Evolutionary conservation across 2,888 invertebrate species (phyloP).

Genomic region (Thymelicus lineola): DNA sequence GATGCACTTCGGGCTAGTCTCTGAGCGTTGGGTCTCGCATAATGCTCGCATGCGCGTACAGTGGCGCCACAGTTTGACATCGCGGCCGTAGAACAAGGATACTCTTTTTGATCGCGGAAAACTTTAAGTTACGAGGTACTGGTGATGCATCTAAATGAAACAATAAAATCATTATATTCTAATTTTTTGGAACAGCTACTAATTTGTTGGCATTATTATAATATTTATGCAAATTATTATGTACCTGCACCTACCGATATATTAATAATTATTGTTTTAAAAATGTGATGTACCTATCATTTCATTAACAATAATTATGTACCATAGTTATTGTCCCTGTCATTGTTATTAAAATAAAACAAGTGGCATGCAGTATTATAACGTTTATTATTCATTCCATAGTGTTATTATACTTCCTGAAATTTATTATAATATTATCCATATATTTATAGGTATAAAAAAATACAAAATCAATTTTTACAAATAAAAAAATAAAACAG

Average conservation of each 20-base stretch:
- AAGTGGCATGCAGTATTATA: background rate
- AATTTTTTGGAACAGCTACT: no score
- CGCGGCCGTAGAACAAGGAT: background rate
- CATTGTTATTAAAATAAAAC: background rate
- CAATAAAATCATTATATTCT: no score
- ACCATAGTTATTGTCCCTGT: no score
- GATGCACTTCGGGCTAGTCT: slow-evolving; percentile 69
- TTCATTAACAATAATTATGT: no score
- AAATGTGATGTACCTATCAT: no score
- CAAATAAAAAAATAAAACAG: background rate
- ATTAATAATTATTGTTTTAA: no score
- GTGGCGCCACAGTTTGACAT: slow-evolving; percentile 40
- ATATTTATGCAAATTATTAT: no score
- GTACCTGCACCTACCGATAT: no score
- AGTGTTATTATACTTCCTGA: background rate
- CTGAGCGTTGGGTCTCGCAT: slow-evolving; percentile 69
- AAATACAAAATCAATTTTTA: background rate
- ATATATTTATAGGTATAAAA: background rate
- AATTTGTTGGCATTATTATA: no score
- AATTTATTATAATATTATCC: background rate
- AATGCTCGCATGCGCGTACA: slow-evolving; percentile 57
- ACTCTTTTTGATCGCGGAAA: slow-evolving; percentile 24
- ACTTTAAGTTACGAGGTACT: slow-evolving; percentile 13
- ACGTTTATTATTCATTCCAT: background rate
- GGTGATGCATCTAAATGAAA: no score